phyloP scores from a whole-genome alignment of 2,113 vertebrate species.

The Neolamprologus modestus region DNA sequence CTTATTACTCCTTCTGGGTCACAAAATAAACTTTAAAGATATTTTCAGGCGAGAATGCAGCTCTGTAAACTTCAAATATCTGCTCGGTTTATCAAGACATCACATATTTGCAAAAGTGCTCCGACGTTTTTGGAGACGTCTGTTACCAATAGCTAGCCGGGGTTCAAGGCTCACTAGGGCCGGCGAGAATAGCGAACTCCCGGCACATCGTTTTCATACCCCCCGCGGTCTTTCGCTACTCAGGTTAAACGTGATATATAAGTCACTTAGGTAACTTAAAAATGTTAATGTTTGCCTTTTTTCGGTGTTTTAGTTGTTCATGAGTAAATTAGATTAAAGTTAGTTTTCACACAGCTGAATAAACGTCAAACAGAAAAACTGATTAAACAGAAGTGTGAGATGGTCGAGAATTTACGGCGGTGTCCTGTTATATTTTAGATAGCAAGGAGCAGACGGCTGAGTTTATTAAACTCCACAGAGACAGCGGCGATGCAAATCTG shows the following conservation, averaged over 20 bases:
- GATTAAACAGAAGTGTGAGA: neutral
- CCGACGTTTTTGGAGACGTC: neutral
- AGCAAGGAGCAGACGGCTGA: neutral
- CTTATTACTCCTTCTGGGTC: too few species aligned
- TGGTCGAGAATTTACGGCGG: accelerated
- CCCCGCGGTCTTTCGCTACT: accelerated
- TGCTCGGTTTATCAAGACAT: too few species aligned
- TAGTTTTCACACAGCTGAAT: neutral
- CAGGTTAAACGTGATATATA: neutral
- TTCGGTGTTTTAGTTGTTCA: accelerated
- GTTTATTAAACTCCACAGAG: neutral
- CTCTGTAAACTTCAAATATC: too few species aligned
- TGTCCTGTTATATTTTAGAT: neutral
- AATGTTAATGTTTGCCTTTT: neutral
- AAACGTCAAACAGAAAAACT: neutral
- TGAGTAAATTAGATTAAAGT: neutral
- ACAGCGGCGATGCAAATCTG: accelerated
- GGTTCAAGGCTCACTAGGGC: neutral
- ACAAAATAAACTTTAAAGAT: too few species aligned
- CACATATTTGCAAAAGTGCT: too few species aligned
- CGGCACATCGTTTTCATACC: neutral
- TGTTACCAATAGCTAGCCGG: neutral
- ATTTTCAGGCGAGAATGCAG: too few species aligned
- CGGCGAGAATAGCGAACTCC: neutral
- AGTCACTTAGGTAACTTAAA: neutral